These are phyloP conservation scores for Oreocharis arfaki DNA, from an alignment of 2,113 vertebrate genomes.

Conservation along the genomic window DNA sequence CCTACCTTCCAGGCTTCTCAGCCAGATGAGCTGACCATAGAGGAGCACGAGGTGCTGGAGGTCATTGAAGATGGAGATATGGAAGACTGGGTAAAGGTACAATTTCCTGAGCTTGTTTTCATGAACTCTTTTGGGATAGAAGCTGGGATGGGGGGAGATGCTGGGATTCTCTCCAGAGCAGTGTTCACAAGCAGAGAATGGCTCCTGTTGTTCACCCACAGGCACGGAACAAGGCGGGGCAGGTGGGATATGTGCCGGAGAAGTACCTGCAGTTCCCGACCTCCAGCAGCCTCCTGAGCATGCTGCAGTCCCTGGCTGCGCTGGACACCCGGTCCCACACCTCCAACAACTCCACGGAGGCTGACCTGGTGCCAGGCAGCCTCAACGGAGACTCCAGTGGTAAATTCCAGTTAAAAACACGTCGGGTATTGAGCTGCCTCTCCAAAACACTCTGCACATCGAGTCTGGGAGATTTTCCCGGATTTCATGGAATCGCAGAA, in stretches of 20 bases:
- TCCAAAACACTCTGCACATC: accelerated
- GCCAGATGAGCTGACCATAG: constrained; percentile 96
- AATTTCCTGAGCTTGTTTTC: constrained; percentile 8
- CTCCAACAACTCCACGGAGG: constrained; percentile 92
- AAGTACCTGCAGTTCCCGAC: constrained; percentile 97
- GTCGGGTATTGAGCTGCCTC: accelerated
- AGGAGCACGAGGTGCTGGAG: constrained; percentile 95
- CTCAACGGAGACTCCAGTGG: constrained; percentile 91
- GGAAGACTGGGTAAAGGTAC: constrained; percentile 99
- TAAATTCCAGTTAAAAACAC: constrained; percentile 41
- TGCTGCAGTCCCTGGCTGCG: constrained; percentile 93
- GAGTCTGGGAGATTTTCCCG: accelerated
- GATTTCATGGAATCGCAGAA: neutral
- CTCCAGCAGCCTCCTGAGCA: constrained; percentile 94
- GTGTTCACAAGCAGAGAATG: neutral
- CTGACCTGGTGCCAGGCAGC: constrained; percentile 85
- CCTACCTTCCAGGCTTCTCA: constrained; percentile 83
- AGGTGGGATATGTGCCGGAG: constrained; percentile 94
- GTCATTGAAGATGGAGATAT: constrained; percentile 99
- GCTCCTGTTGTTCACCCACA: constrained; percentile 33
- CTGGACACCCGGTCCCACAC: constrained; percentile 92
- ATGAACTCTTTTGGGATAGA: neutral
- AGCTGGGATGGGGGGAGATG: neutral
- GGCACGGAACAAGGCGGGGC: constrained; percentile 92
- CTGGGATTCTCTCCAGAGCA: neutral